Evolutionary conservation across 2,888 invertebrate genomes (phyloP), one percentile per base, ranked within the genome.

Genomic region (Hoplodrina ambigua): DNA sequence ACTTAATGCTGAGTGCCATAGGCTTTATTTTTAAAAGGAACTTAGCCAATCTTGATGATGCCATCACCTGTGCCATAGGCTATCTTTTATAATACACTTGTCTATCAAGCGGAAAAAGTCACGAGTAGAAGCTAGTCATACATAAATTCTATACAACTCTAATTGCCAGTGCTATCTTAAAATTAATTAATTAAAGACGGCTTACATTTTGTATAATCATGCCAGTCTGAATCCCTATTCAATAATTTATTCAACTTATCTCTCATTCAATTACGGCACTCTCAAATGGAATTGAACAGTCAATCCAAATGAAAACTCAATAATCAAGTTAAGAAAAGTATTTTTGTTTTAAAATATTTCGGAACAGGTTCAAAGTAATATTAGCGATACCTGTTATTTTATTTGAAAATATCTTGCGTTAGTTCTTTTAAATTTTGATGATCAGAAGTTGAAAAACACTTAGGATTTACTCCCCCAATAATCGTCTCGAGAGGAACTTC

Each of bases 181-280:
- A 55, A 60, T 72, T 75, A 75, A 76, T 78, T 60, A 50, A 60
- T 59, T 46, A 59, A 68, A 56, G 55, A 55, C 67, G 56, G 53
- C 52, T 37, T 63, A 59, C n/a, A 63, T 62, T 76, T 63, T 19
- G 25, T 57, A 61, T 53, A 62, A 62, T 62, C 57, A 65, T 30
- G 49, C 44, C 50, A 56, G 49, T n/a, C 50, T 49, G 19, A 62
- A 62, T 78, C 37, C 19, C 53, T 33, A 58, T 72, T 78, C 75
- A 66, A 72, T 75, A 66, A 73, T 78, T 56, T 79, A 69, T 79
- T 78, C 61, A 69, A 50, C 74, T 68, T 70, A 65, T 68, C 65
- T 66, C 30, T 54, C 53, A 81, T 60, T 81, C 67, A 74, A 78
- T 81, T 78, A 65, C 69, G 49, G 55, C 57, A 30, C 82, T 78